A percentile compares a stretch with the other conserved stretches of the same genome.
Evolutionary conservation across 2,797 vertebrate genomes (phyloP).

Genomic region (Etheostoma nigrum): DNA sequence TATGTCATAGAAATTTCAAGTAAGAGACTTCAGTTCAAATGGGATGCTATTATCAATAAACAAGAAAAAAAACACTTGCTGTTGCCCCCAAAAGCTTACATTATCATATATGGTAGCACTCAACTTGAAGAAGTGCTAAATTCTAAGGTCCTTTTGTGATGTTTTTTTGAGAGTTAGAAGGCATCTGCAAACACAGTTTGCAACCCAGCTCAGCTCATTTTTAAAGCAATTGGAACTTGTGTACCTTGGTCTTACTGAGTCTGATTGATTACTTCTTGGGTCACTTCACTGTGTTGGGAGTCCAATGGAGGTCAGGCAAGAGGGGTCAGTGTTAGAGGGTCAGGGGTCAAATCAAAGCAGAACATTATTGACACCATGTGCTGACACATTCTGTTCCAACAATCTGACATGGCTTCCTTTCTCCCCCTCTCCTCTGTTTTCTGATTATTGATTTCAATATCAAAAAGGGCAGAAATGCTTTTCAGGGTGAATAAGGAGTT

Average conservation of each 20-base stretch:
- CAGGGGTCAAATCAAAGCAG: conserved; percentile 70
- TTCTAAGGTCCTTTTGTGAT: conserved; percentile 38
- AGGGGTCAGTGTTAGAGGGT: conserved; percentile 74
- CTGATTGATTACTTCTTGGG: conserved; percentile 65
- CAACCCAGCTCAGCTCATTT: conserved; percentile 61
- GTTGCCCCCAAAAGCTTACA: conserved; percentile 3
- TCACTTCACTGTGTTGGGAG: conserved; percentile 77
- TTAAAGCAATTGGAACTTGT: conserved; percentile 38
- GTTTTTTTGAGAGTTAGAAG: conserved; percentile 43
- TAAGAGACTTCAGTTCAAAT: not conserved
- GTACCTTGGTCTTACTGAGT: conserved; percentile 28
- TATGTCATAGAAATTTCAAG: not conserved
- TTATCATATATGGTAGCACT: not conserved
- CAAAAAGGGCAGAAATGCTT: not conserved
- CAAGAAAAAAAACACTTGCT: not conserved
- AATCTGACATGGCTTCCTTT: conserved; percentile 68
- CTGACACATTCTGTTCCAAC: conserved; percentile 64
- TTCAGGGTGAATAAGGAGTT: conserved; percentile 5
- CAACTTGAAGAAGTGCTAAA: conserved; percentile 82
- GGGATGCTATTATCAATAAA: not conserved
- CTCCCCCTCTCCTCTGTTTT: conserved; percentile 22
- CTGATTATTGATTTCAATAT: conserved; percentile 28
- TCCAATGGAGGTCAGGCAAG: conserved; percentile 63
- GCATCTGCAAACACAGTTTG: conserved; percentile 74
- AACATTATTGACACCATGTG: conserved; percentile 72